phyloP scores from a whole-genome alignment of 2,797 vertebrate species.

The Oreortyx pictus region DNA sequence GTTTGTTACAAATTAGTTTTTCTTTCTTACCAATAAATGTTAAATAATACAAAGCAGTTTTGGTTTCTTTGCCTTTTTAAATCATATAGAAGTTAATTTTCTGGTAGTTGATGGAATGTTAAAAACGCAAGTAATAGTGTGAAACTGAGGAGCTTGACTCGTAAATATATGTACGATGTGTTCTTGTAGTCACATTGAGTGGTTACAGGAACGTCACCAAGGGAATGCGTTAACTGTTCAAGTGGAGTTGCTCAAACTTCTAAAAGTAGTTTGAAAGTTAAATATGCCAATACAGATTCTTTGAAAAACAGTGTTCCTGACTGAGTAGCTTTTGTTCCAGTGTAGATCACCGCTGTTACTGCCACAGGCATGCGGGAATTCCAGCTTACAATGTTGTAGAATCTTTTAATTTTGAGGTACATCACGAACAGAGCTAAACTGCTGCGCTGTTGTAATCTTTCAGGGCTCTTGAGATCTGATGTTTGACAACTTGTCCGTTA shows the following conservation, averaged over 20 bases:
- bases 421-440: background rate
- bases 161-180: background rate
- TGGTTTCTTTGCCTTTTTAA: background rate
- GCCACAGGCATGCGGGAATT: background rate
- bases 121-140: background rate
- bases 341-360: background rate
- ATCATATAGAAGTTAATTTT: background rate
- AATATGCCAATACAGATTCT: background rate
- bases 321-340: background rate
- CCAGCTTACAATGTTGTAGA: background rate
- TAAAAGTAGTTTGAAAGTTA: background rate
- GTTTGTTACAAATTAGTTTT: background rate
- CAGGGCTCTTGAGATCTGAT: background rate
- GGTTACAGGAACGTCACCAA: background rate
- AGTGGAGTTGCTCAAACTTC: background rate
- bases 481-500: conserved; percentile 58
- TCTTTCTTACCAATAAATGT: conserved; percentile 48
- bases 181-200: background rate
- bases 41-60: background rate
- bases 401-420: background rate
- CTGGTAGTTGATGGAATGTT: background rate
- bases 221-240: background rate
- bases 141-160: background rate
- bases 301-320: background rate
- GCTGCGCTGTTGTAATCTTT: fast-evolving